Base-by-base conservation (phyloP, 1,140 invertebrate species). In the Pseudomyrmex dendroicus region DNA sequence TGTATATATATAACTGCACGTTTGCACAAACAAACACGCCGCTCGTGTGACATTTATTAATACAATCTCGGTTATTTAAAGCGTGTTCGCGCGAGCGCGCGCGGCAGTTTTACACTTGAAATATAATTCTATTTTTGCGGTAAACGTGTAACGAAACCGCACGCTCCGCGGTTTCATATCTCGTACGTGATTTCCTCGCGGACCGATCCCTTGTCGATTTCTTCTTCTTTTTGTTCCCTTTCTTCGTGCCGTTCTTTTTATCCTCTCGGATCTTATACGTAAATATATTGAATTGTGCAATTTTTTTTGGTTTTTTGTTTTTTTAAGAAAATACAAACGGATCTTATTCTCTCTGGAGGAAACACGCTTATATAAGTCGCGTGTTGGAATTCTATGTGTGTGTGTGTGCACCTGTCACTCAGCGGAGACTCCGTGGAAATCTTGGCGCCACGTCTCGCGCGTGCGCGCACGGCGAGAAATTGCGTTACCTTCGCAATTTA, bases 121-220 rank as follows among this genome's bases (percentile, higher is more conserved):
- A 22, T 17, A 15, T 10, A 59, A 44, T 70, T 35, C 61, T 86
- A 87, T 77, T 86, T 85, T 86, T 83, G 74, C 73, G 44, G 20
- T 35, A 5, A 35, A 57, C 35, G 61, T 20, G 15, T 85, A 70
- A 76, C 72, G 66, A 76, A 74, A 74, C 50, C 20, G 35, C 35
- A 35, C 35, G 35, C 35, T 35, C 0, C 56, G 15, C 15, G 56
- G 10, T 35, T 46, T 25, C 9, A 20, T 2, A 0, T 35, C 35
- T 35, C 5, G 12, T 44, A 17, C 62, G 25, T 22, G 15, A 15
- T n/a, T 20, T 20, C 52, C 20, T 20, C 44, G 62, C 48, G 50
- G 59, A 56, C 46, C 64, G 46, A 56, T 59, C 12, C 12, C 66
- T 52, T 8, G 5, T 56, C 5, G 62, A 22, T 61, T n/a, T n/a